A percentile compares a stretch with the other conserved stretches of the same genome.
Conservation (phyloP, 2,113 vertebrate species). For the Oncorhynchus nerka region DNA sequence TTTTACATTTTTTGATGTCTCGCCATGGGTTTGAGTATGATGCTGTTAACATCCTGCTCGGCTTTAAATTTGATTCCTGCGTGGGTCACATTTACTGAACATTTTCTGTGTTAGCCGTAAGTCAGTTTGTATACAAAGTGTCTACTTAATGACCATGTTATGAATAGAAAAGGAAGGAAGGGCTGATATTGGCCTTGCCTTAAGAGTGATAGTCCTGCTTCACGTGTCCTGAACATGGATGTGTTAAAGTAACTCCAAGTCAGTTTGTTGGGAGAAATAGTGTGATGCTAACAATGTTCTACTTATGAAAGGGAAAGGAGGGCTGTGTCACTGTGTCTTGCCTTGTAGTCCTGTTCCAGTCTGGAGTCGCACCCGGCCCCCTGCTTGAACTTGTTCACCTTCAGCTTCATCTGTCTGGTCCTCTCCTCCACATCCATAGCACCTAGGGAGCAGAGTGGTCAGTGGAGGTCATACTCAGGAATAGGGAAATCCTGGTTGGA, state of each 20-base stretch:
- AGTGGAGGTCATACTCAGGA: constrained; percentile 10
- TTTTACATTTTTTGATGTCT: neutral
- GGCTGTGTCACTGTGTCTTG: constrained; percentile 50
- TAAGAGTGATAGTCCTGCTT: too few relatives aligned
- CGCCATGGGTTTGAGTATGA: neutral
- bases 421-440: constrained; percentile 92
- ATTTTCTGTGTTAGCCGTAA: constrained; percentile 3
- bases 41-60: too few relatives aligned
- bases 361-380: constrained; percentile 92
- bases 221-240: too few relatives aligned
- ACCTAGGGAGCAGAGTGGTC: constrained; percentile 78
- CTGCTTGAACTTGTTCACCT: constrained; percentile 97
- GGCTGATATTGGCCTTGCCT: too few relatives aligned
- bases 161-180: too few relatives aligned
- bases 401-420: constrained; percentile 90
- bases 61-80: too few relatives aligned
- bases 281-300: too few relatives aligned
- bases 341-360: constrained; percentile 98
- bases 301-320: neutral
- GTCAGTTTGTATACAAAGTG: neutral
- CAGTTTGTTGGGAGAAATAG: too few relatives aligned
- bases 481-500: neutral
- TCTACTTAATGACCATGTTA: too few relatives aligned
- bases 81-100: neutral
- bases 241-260: too few relatives aligned